A percentile compares a stretch with the other conserved stretches of the same genome.
Evolutionary conservation across 2,797 vertebrate genomes (phyloP).

Genomic region (Scolopax bukidnonensis): DNA sequence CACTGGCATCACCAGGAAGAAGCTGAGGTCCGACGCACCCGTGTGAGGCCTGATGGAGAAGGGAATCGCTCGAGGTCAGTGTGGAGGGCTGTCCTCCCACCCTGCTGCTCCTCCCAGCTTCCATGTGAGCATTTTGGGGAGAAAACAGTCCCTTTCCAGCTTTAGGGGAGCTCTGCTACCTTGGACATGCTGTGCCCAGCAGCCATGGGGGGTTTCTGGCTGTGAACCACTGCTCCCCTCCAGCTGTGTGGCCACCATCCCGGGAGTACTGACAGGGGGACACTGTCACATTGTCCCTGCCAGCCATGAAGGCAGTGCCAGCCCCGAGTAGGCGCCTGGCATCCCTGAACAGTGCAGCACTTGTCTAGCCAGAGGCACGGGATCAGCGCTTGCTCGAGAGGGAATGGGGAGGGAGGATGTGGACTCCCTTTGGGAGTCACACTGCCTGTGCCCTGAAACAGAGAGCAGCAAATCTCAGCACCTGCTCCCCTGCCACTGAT

Average conservation of each 20-base stretch:
- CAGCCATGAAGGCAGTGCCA: neutral
- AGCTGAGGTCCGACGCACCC: conserved; percentile 88
- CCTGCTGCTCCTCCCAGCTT: neutral
- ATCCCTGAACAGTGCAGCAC: neutral
- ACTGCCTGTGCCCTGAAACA: neutral
- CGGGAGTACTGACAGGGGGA: neutral
- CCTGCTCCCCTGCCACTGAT: neutral
- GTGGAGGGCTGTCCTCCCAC: neutral
- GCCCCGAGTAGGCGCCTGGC: neutral
- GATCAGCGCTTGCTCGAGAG: accelerated
- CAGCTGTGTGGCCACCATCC: neutral
- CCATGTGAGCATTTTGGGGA: accelerated
- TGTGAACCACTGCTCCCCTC: neutral
- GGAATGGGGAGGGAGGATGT: neutral
- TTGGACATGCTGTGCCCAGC: neutral
- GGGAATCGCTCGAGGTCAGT: accelerated
- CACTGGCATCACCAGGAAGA: conserved; percentile 94
- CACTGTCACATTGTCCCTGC: neutral
- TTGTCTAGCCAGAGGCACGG: neutral
- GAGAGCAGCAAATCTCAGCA: neutral
- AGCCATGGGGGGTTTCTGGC: neutral
- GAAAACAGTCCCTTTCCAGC: neutral
- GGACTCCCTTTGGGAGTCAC: neutral
- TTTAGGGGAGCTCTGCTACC: neutral
- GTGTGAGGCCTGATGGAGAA: conserved; percentile 84